phyloP scores from a whole-genome alignment of 2,113 vertebrate genomes.

The Gracilinanus agilis region DNA sequence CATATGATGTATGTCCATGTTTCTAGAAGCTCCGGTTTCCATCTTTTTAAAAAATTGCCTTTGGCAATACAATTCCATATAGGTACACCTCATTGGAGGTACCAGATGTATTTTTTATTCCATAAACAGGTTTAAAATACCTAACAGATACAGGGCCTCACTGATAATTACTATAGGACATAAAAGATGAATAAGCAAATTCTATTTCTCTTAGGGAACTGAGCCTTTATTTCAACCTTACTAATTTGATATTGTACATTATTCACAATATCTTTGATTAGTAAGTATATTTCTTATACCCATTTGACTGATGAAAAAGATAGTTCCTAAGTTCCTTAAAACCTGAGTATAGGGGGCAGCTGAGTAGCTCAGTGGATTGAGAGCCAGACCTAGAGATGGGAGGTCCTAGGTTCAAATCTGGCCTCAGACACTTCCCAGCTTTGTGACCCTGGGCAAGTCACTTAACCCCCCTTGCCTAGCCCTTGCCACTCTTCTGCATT shows the following conservation, averaged over 20 bases:
- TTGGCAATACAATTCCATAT: background rate
- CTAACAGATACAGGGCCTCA: fast-evolving
- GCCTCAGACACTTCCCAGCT: too few species aligned
- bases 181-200: background rate
- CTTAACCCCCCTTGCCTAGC: too few species aligned
- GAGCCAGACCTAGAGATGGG: too few species aligned
- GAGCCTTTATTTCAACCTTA: background rate
- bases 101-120: background rate
- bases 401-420: too few species aligned
- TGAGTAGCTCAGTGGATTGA: too few species aligned
- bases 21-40: background rate
- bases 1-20: background rate
- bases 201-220: background rate
- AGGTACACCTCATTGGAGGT: background rate
- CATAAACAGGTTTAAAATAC: background rate
- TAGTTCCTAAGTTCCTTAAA: background rate
- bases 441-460: too few species aligned
- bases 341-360: too few species aligned
- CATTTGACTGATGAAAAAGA: background rate
- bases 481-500: too few species aligned
- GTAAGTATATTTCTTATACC: background rate
- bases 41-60: background rate
- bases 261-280: background rate
- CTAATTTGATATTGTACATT: background rate
- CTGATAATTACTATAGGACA: background rate